phyloP scores from a whole-genome alignment of 2,888 invertebrate species.

The Choreutis nemorana region DNA sequence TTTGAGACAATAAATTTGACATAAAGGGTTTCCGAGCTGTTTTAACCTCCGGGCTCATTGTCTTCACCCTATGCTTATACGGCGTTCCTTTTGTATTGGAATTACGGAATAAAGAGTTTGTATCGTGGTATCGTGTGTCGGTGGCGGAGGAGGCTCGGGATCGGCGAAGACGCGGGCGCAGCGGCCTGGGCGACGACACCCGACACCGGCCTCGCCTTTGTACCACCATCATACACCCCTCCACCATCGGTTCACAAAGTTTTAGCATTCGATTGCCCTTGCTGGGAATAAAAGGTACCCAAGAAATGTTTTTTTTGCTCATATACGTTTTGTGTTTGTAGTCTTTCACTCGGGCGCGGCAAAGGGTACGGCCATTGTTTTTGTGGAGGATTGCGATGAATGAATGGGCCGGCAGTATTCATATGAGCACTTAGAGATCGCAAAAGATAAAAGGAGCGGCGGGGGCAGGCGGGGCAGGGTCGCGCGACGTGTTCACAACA shows the following conservation, averaged over 20 bases:
- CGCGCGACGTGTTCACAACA: conserved; percentile 41
- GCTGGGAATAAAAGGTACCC: conserved; percentile 56
- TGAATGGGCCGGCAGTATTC: conserved; percentile 55
- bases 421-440: conserved; percentile 48
- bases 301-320: conserved; percentile 48
- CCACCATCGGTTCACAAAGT: conserved; percentile 62
- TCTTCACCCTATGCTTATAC: conserved; percentile 61
- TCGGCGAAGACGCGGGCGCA: conserved; percentile 23
- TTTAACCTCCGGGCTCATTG: conserved; percentile 64
- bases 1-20: conserved; percentile 61
- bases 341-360: conserved; percentile 46
- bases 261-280: conserved; percentile 64
- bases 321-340: conserved; percentile 44
- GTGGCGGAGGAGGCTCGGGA: conserved; percentile 25
- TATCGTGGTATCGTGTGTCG: conserved; percentile 64
- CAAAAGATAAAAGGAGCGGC: conserved; percentile 48
- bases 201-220: conserved; percentile 22
- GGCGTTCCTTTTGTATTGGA: conserved; percentile 50
- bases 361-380: conserved; percentile 61
- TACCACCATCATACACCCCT: conserved; percentile 32
- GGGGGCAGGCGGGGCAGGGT: conserved; percentile 42
- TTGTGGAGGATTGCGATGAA: conserved; percentile 49
- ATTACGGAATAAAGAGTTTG: conserved; percentile 63
- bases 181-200: conserved; percentile 39
- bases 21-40: conserved; percentile 61